Evolutionary conservation across 2,113 vertebrate species (phyloP).

Genomic region (Lutjanus erythropterus): DNA sequence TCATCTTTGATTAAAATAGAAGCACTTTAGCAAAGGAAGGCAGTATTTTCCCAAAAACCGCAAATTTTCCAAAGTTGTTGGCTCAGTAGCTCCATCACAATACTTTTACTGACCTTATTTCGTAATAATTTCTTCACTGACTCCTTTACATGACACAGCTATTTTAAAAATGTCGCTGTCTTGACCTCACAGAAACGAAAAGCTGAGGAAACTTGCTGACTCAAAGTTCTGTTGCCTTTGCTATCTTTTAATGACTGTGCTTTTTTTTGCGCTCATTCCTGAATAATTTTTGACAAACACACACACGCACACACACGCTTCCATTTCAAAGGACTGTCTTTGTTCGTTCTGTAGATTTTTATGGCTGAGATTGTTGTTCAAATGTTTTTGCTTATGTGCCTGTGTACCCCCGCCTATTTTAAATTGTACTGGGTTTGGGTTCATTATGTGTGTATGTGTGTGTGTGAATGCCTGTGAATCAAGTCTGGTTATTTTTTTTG

Average conservation of each 20-base stretch:
- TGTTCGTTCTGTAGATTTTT: conserved; percentile 21
- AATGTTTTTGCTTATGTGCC: conserved; percentile 9
- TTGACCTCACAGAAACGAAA: background rate
- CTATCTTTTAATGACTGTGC: conserved; percentile 12
- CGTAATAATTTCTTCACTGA: background rate
- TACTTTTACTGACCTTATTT: conserved; percentile 25
- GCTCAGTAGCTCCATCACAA: conserved; percentile 2
- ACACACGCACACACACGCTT: conserved; percentile 23
- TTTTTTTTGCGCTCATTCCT: conserved; percentile 42
- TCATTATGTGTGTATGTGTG: conserved; percentile 10
- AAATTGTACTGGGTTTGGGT: conserved; percentile 39
- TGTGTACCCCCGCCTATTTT: conserved; percentile 5
- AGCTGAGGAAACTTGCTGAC: background rate
- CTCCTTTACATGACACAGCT: background rate
- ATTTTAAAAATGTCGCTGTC: background rate
- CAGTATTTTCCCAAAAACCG: conserved; percentile 20
- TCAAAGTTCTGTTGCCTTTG: conserved; percentile 33
- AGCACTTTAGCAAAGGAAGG: conserved; percentile 42
- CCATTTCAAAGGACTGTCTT: conserved; percentile 14
- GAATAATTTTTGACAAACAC: background rate
- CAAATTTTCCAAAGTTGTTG: conserved; percentile 20
- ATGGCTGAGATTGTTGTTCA: background rate
- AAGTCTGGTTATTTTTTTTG: conserved; percentile 37
- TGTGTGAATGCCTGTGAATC: conserved; percentile 13
- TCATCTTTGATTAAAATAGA: background rate